Conservation (phyloP, 2,797 vertebrate genomes). For the Xyrichtys novacula region DNA sequence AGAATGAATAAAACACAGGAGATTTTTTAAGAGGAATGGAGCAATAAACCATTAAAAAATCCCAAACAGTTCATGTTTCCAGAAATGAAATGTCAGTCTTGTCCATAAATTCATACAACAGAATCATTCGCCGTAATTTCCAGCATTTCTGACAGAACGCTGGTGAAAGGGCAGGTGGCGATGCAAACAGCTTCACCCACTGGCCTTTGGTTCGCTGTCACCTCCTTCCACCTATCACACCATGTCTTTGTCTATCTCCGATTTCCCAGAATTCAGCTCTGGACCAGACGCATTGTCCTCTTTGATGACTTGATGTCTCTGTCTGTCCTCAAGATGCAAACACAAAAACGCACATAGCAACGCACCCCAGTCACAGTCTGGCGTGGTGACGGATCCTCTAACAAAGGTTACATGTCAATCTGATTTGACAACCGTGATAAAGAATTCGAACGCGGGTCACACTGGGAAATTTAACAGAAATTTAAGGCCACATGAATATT, state of each 20-base stretch:
- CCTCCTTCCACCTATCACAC: conserved; percentile 62
- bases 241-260: conserved; percentile 62
- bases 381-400: conserved; percentile 54
- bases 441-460: conserved; percentile 41
- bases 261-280: conserved; percentile 55
- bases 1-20: not conserved
- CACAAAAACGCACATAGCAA: conserved; percentile 34
- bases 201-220: conserved; percentile 44
- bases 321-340: conserved; percentile 60
- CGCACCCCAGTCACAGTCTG: conserved; percentile 45
- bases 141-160: conserved; percentile 9
- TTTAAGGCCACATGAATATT: not conserved
- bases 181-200: conserved; percentile 41
- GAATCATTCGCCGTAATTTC: too few relatives aligned
- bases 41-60: not conserved
- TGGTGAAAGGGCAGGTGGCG: conserved; percentile 19
- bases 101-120: too few relatives aligned
- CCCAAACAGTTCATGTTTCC: not conserved
- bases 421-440: conserved; percentile 68
- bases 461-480: conserved; percentile 6
- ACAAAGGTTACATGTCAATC: conserved; percentile 75
- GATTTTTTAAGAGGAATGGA: not conserved
- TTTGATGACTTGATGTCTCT: conserved; percentile 77
- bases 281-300: conserved; percentile 63
- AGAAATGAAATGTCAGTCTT: not conserved